Conservation (phyloP, 2,888 invertebrate genomes). For the Eilema sororculum region DNA sequence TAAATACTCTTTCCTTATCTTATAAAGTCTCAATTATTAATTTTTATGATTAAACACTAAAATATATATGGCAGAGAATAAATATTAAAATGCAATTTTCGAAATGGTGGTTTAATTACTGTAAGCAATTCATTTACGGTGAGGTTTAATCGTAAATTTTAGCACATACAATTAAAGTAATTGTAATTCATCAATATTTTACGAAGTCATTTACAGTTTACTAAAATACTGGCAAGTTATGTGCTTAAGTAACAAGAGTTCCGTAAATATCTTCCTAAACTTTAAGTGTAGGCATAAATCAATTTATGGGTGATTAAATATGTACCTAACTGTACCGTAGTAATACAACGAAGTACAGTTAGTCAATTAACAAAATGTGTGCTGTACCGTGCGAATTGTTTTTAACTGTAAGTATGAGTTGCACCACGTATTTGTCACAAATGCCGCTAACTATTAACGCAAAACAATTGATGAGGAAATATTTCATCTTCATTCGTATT, state of each 20-base stretch:
- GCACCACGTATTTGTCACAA: slow-evolving; percentile 46
- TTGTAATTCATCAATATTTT: slow-evolving; percentile 44
- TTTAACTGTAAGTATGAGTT: slow-evolving; percentile 50
- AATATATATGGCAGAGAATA: slow-evolving; percentile 43
- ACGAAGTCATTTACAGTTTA: slow-evolving; percentile 40
- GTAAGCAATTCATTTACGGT: slow-evolving; percentile 40
- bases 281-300: slow-evolving; percentile 62
- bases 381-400: slow-evolving; percentile 59
- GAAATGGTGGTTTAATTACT: slow-evolving; percentile 44
- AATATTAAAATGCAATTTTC: slow-evolving; percentile 37
- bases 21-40: slow-evolving; percentile 26
- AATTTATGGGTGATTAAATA: slow-evolving; percentile 64
- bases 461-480: slow-evolving; percentile 44
- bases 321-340: slow-evolving; percentile 59
- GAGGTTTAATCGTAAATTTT: slow-evolving; percentile 42
- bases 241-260: slow-evolving; percentile 56
- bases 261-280: slow-evolving; percentile 47
- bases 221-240: slow-evolving; percentile 49
- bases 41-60: slow-evolving; percentile 32
- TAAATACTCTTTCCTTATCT: slow-evolving; percentile 3
- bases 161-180: slow-evolving; percentile 23
- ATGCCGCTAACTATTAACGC: slow-evolving; percentile 27
- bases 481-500: slow-evolving; percentile 28
- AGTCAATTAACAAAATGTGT: slow-evolving; percentile 71
- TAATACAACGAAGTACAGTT: slow-evolving; percentile 63